Conservation (phyloP, 2,113 vertebrate species). For the Osmerus eperlanus region DNA sequence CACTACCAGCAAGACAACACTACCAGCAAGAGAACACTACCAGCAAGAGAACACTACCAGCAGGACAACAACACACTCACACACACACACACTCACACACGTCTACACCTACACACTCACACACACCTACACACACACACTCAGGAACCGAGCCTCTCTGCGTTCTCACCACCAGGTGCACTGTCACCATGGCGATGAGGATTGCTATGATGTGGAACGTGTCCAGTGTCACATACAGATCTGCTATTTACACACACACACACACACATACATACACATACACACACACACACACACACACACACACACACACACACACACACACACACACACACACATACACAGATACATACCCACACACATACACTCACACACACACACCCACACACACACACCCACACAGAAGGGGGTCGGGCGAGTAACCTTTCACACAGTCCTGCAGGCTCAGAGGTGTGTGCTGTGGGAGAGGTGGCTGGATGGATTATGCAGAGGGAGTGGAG, state of each 20-base stretch:
- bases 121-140: neutral
- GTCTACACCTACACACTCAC: conserved; percentile 34
- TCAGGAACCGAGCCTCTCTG: conserved; percentile 2
- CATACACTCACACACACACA: too few species aligned
- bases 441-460: conserved; percentile 18
- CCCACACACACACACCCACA: neutral
- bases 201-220: conserved; percentile 27
- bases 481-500: conserved; percentile 32
- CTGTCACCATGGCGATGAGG: conserved; percentile 43
- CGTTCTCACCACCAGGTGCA: conserved; percentile 57
- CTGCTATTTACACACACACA: conserved; percentile 22
- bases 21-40: too few species aligned
- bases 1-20: too few species aligned
- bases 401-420: conserved; percentile 3
- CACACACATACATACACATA: too few species aligned
- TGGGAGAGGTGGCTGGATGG: conserved; percentile 31
- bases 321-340: too few species aligned
- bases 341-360: neutral
- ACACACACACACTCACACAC: conserved; percentile 42
- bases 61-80: too few species aligned
- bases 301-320: too few species aligned
- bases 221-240: conserved; percentile 36
- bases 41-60: too few species aligned
- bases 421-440: conserved; percentile 36
- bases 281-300: too few species aligned